Evolutionary conservation across 2,113 vertebrate genomes (phyloP).

Genomic region (Petaurus breviceps): DNA sequence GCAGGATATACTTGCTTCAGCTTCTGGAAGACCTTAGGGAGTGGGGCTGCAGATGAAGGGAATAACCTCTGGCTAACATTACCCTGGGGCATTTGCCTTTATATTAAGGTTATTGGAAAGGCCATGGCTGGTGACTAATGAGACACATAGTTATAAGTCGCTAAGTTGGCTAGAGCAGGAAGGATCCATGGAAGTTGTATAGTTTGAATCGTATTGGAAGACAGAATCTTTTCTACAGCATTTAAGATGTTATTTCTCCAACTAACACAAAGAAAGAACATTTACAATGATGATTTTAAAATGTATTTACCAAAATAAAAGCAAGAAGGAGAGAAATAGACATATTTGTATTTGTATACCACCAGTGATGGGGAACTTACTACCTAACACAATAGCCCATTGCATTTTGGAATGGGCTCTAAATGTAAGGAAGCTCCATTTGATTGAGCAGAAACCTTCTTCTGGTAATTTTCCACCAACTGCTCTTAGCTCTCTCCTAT

Average conservation of each 20-base stretch:
- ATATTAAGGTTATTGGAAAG: slow-evolving; percentile 70
- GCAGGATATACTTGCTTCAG: slow-evolving; percentile 61
- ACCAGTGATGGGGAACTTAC: not conserved
- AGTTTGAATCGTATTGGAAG: not conserved
- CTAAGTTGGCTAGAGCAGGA: not conserved
- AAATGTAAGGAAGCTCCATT: not conserved
- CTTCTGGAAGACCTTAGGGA: slow-evolving; percentile 47
- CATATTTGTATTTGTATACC: not conserved
- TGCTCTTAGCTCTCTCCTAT: not conserved
- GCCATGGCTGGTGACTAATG: slow-evolving; percentile 39
- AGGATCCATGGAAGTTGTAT: not conserved
- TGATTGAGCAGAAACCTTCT: not conserved
- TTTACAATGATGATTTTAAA: not conserved
- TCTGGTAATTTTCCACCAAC: not conserved
- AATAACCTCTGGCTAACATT: slow-evolving; percentile 56
- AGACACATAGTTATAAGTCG: slow-evolving; percentile 62
- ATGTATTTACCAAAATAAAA: not conserved
- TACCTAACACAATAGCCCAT: not conserved
- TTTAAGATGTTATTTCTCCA: not conserved
- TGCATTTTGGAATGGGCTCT: not conserved
- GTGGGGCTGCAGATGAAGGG: slow-evolving; percentile 44
- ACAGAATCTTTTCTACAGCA: not conserved
- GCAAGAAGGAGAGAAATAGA: not conserved
- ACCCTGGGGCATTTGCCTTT: slow-evolving; percentile 58
- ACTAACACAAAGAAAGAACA: not conserved